These are phyloP conservation scores for Acanthurus tractus DNA, from an alignment of 2,797 vertebrate species.

Conservation along the genomic window DNA sequence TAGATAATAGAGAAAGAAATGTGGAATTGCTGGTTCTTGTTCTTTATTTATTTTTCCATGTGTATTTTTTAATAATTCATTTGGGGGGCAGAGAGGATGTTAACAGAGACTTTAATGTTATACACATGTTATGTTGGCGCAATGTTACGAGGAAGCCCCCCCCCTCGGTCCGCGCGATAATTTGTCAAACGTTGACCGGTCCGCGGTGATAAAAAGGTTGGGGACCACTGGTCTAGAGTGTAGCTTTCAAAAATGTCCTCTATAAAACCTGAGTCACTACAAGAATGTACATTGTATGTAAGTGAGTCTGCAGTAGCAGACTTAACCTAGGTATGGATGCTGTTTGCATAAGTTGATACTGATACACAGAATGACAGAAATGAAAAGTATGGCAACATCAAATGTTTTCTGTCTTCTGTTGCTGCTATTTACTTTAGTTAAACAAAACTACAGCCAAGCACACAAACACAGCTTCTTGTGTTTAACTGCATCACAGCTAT, in stretches of 20 bases:
- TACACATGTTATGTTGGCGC: too few species aligned
- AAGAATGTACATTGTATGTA: not conserved
- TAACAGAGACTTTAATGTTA: too few species aligned
- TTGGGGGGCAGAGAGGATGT: too few species aligned
- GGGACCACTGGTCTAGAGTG: too few species aligned
- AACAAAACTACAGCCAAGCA: not conserved
- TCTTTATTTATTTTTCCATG: too few species aligned
- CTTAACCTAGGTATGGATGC: not conserved
- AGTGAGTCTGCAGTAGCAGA: not conserved
- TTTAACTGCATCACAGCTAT: constrained; percentile 20
- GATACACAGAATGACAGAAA: not conserved
- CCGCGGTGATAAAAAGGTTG: too few species aligned
- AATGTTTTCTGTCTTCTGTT: not conserved
- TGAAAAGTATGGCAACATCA: not conserved
- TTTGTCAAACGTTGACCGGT: too few species aligned
- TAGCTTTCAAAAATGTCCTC: not conserved
- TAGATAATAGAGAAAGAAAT: too few species aligned
- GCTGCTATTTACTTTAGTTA: not conserved
- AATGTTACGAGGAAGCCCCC: too few species aligned
- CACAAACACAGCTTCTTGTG: not conserved
- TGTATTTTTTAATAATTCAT: too few species aligned
- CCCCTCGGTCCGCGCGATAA: too few species aligned
- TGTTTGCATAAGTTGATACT: not conserved
- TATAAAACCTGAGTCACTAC: not conserved
- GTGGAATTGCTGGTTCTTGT: too few species aligned